Base-by-base conservation (phyloP, 2,797 vertebrate species). In the Melanitta fusca region DNA sequence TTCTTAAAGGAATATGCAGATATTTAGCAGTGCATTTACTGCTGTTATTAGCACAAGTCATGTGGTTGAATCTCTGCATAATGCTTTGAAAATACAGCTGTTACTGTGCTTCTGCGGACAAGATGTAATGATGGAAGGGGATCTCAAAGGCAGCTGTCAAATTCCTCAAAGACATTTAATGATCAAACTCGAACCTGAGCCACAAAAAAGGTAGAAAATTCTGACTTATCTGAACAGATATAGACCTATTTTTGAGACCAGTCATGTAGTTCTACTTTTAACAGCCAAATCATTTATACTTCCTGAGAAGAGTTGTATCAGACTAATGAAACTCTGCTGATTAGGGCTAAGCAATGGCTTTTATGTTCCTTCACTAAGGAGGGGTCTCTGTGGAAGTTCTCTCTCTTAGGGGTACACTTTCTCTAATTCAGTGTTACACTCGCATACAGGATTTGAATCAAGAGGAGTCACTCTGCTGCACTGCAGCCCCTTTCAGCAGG, bases 21-120 rank as follows among this genome's bases (percentile, higher is more conserved):
- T 47, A 62, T 62, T 36, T 15, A 83, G 56, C 61, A 56, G 51
- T 56, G 60, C 51, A 60, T 89, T 73, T 88, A 77, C 69, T 66
- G 60, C 80, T 88, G 60, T 62, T 71, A 85, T 60, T 85, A 83
- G 41, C 65, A 43, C 41, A 80, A 73, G 38, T 56, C 28, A 21
- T 7, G 13, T 45, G 71, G 53, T 3, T 66, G 79, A 73, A 85
- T 66, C 60, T n/a, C 45, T 5, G 4, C 15, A 45, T 25, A 75
- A 20, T 19, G 65, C 60, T 91, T 80, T 77, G 82, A 93, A 92
- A 96, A 66, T 73, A 47, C 25, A 89, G 72, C 56, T 70, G 56
- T 38, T 75, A 54, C 62, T 20, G 13, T n/a, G 36, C 30, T 80
- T 18, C 15, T 73, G 11, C 0, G 47, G 41, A 54, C 56, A 72